Evolutionary conservation across 1,140 invertebrate genomes (phyloP).

Genomic region (Drosophila yakuba): DNA sequence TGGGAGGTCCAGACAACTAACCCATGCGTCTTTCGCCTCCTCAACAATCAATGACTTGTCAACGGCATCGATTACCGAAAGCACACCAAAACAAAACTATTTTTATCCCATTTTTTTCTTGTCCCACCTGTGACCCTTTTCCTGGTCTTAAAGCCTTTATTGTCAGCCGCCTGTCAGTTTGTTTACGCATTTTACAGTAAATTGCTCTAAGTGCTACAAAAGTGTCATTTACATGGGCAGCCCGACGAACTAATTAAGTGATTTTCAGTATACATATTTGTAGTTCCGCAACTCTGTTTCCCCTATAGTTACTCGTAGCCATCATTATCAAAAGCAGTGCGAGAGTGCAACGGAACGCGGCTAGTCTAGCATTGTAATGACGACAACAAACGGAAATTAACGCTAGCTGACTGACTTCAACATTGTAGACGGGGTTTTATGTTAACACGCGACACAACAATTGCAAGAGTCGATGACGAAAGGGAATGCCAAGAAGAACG

Average conservation of each 20-base stretch:
- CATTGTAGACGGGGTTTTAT: conserved; percentile 71
- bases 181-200: conserved; percentile 63
- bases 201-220: conserved; percentile 75
- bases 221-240: conserved; percentile 54
- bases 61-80: conserved; percentile 68
- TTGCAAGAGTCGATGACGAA: conserved; percentile 1
- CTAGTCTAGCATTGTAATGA: conserved; percentile 72
- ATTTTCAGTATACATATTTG: conserved; percentile 33
- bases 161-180: conserved; percentile 66
- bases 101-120: conserved; percentile 16
- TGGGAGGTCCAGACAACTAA: conserved; percentile 47
- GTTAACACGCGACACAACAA: conserved; percentile 63
- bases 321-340: conserved; percentile 48
- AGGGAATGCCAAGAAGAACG: background rate
- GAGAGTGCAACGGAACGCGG: conserved; percentile 49
- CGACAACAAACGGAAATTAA: conserved; percentile 80
- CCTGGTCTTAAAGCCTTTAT: background rate
- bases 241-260: conserved; percentile 68
- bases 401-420: conserved; percentile 62
- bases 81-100: conserved; percentile 40
- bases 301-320: conserved; percentile 5
- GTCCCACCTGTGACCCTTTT: background rate
- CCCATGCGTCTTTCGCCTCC: conserved; percentile 10
- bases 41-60: conserved; percentile 35
- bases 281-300: conserved; percentile 1